phyloP scores from a whole-genome alignment of 2,113 vertebrate genomes.

The Embiotoca jacksoni region DNA sequence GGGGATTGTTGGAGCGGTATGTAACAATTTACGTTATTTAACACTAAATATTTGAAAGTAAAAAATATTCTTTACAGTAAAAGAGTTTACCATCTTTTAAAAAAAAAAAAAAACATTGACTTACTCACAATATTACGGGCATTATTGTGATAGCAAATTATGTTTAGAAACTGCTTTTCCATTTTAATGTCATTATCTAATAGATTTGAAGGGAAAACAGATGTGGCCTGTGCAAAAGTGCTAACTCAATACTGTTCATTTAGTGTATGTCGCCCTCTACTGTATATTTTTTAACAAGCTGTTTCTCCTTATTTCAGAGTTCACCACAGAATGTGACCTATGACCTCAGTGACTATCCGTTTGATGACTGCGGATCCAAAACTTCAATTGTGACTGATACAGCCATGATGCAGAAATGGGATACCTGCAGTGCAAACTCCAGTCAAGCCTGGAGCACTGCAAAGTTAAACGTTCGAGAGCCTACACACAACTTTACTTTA shows the following conservation, averaged over 20 bases:
- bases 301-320: conserved; percentile 6
- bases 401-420: background rate
- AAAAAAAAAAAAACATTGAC: too few species aligned
- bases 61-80: too few species aligned
- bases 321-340: background rate
- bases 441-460: conserved; percentile 35
- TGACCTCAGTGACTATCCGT: background rate
- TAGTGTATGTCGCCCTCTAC: conserved; percentile 17
- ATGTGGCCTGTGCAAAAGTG: background rate
- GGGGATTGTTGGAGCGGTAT: conserved; percentile 19
- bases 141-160: too few species aligned
- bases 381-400: conserved; percentile 24
- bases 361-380: conserved; percentile 28
- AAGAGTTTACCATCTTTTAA: too few species aligned
- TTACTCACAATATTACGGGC: too few species aligned
- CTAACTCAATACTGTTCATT: background rate
- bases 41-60: background rate
- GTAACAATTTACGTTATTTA: background rate
- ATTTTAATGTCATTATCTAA: too few species aligned
- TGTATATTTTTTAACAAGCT: conserved; percentile 10
- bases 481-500: conserved; percentile 35
- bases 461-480: conserved; percentile 13
- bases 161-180: too few species aligned
- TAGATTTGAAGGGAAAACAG: too few species aligned
- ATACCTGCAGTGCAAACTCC: conserved; percentile 2